Conservation (phyloP, 2,797 vertebrate species). For the Pseudochirops cupreus region DNA sequence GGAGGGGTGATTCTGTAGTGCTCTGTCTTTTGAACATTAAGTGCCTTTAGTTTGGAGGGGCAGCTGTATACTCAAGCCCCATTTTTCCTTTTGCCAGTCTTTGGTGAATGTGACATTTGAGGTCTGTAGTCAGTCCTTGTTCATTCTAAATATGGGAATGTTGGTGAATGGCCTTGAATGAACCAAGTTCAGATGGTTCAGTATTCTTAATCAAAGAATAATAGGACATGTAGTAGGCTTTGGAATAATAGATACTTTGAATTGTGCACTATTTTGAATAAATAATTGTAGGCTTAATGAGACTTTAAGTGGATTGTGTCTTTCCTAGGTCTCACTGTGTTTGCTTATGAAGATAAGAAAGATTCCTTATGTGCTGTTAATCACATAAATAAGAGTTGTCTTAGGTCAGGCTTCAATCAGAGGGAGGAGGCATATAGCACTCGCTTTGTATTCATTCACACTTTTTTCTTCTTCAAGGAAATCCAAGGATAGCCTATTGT, state of each 20-base stretch:
- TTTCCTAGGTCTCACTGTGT: not conserved
- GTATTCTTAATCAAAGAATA: slow-evolving; percentile 29
- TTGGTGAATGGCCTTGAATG: not conserved
- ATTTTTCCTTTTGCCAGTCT: slow-evolving; percentile 44
- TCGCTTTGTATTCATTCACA: slow-evolving; percentile 67
- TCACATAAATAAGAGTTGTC: slow-evolving; percentile 59
- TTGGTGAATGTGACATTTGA: slow-evolving; percentile 45
- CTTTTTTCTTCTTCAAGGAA: slow-evolving; percentile 69
- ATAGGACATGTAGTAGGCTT: not conserved
- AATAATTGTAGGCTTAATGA: slow-evolving; percentile 50
- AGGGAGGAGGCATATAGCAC: not conserved
- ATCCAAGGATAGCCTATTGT: slow-evolving; percentile 61
- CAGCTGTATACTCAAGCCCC: not conserved
- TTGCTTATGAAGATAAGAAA: slow-evolving; percentile 7
- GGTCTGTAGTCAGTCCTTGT: slow-evolving; percentile 4
- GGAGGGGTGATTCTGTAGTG: slow-evolving; percentile 54
- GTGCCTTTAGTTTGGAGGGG: slow-evolving; percentile 78
- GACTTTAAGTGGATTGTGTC: not conserved
- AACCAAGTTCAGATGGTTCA: not conserved
- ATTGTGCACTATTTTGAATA: slow-evolving; percentile 68
- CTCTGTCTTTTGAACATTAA: slow-evolving; percentile 72
- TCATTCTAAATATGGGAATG: not conserved
- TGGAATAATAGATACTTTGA: slow-evolving; percentile 33
- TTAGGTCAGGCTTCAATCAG: slow-evolving; percentile 43
- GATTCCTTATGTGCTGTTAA: slow-evolving; percentile 37